Evolutionary conservation across 1,140 invertebrate species (phyloP), one percentile per base, ranked within the genome.

Genomic region (Leptopilina clavipes): DNA sequence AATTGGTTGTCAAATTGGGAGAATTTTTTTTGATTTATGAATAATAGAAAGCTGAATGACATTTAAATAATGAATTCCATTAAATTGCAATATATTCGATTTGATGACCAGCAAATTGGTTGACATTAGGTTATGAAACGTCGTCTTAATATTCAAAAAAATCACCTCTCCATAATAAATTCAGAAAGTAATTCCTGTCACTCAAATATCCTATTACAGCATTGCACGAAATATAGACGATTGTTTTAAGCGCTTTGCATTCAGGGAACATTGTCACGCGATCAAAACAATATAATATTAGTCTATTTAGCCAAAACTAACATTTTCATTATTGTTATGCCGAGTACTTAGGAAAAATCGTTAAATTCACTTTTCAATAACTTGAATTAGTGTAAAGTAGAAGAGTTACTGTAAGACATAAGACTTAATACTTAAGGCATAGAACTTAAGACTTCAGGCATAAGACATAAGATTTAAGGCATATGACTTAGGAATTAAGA

Each of bases 161-260:
- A 17, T 52, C 48, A 52, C 48, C 17, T 52, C 48, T 52, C 48
- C 1, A 52, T 52, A 52, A 52, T 52, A 52, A 52, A 52, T n/a
- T 52, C 6, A 12, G 8, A 52, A 52, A 52, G n/a, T 52, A 52
- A 7, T 17, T 52, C 48, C 17, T 17, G 48, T 52, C 48, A 52
- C n/a, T 52, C 48, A 52, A 52, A 52, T 52, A 17, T 17, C 48
- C 48, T 52, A 52, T 52, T 52, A 52, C 48, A 17, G 48, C 48
- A 52, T 52, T 52, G 48, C 48, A 52, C 48, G 48, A 52, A 52
- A 52, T 52, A 52, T 52, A 52, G 48, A 52, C 14, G 14, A 52
- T 17, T 52, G n/a, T 7, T 52, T 17, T 17, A 52, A 17, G n/a
- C 48, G 48, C n/a, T 7, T 17, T 52, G 48, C 48, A n/a, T 52